Percentiles rank a stretch among this genome's conserved stretches.
These are phyloP conservation scores for Hippolais icterina DNA, from an alignment of 2,113 vertebrate genomes.

Conservation along the genomic window DNA sequence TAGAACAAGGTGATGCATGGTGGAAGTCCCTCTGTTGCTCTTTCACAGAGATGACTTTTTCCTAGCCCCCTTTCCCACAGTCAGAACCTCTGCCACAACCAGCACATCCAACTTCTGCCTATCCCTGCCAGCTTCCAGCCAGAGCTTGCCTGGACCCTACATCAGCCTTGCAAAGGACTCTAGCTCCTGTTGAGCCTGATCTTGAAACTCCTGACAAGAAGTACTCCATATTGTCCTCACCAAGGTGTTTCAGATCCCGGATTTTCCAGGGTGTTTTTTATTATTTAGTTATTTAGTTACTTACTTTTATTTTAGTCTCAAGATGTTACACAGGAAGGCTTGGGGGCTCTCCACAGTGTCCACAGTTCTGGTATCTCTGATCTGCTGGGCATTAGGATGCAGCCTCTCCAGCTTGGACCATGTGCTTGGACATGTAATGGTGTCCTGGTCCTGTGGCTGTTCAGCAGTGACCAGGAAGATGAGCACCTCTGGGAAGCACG, in stretches of 20 bases:
- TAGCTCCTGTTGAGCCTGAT: neutral
- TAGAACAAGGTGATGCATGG: neutral
- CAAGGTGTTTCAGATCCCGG: neutral
- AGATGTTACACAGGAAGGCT: neutral
- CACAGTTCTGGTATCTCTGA: neutral
- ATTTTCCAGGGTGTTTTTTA: neutral
- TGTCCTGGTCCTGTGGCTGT: neutral
- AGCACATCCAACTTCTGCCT: neutral
- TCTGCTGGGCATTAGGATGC: neutral
- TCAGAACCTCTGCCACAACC: neutral
- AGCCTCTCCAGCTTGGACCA: neutral
- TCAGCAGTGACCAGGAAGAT: neutral
- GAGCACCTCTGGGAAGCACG: neutral
- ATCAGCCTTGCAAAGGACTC: neutral
- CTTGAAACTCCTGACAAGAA: neutral
- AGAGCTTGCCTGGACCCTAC: neutral
- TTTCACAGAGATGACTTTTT: neutral
- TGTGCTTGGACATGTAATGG: neutral
- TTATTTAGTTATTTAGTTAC: neutral
- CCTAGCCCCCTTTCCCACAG: rapidly evolving
- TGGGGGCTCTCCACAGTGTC: neutral
- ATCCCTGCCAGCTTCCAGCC: neutral
- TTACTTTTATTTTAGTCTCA: neutral
- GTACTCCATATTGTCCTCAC: rapidly evolving
- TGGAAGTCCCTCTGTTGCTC: neutral